Percentiles rank a stretch among this genome's conserved stretches.
phyloP scores from a whole-genome alignment of 2,888 invertebrate genomes.

The Pimpla rufipes region DNA sequence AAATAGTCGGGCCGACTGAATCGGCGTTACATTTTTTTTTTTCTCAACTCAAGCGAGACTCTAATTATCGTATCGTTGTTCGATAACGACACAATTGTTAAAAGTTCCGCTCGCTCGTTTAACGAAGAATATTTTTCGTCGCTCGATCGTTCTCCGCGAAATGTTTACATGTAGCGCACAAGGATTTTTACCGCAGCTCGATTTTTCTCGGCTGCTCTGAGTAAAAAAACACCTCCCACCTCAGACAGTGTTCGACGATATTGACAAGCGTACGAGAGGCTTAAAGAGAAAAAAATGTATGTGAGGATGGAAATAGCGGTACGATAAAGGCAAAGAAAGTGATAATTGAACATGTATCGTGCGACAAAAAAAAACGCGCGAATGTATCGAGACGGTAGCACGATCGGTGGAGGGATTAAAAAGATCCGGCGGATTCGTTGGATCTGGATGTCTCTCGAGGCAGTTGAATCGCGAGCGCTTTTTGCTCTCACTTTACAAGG shows the following conservation, averaged over 20 bases:
- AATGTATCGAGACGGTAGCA: constrained; percentile 43
- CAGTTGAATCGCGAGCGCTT: constrained; percentile 21
- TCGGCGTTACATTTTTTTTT: not conserved
- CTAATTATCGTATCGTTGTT: constrained; percentile 12
- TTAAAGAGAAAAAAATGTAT: constrained; percentile 24
- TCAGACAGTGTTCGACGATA: constrained; percentile 45
- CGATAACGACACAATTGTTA: not conserved
- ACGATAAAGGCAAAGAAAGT: constrained; percentile 43
- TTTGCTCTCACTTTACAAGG: not conserved
- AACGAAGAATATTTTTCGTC: constrained; percentile 2
- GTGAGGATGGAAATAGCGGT: constrained; percentile 6
- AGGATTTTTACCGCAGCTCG: constrained; percentile 49
- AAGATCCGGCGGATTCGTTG: constrained; percentile 22
- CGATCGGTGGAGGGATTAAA: constrained; percentile 55
- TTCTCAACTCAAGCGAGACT: not conserved
- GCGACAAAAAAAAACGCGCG: constrained; percentile 35
- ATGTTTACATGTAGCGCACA: constrained; percentile 35
- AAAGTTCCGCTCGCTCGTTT: not conserved
- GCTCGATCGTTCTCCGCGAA: constrained; percentile 40
- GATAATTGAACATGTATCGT: constrained; percentile 26
- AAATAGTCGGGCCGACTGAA: constrained; percentile 24
- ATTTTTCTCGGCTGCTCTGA: constrained; percentile 74
- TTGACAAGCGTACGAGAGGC: constrained; percentile 28
- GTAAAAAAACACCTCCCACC: constrained; percentile 71
- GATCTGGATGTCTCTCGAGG: constrained; percentile 34